These are phyloP conservation scores for Ditylenchus weischeri DNA, from an alignment of 2,888 invertebrate genomes.

Conservation along the genomic window DNA sequence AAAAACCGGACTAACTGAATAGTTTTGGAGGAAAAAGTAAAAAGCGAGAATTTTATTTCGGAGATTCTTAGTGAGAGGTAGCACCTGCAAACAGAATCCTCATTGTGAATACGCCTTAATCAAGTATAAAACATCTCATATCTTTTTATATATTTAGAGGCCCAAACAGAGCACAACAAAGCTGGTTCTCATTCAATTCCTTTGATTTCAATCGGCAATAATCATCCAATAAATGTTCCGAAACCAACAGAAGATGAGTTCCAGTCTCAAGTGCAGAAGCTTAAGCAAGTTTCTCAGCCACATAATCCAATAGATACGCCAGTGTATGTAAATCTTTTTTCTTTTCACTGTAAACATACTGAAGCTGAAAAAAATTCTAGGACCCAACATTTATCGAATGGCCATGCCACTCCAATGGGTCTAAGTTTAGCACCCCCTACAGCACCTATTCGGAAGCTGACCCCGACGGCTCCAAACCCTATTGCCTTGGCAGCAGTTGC, in stretches of 20 bases:
- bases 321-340: not conserved
- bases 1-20: no score
- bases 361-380: not conserved
- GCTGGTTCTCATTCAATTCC: not conserved
- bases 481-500: not conserved
- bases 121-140: no score
- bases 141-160: no score
- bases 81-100: no score
- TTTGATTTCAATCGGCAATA: not conserved
- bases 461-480: not conserved
- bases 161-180: constrained; percentile 7
- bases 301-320: no score
- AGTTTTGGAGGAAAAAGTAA: no score
- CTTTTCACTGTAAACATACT: not conserved
- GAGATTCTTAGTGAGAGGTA: no score
- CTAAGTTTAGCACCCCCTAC: not conserved
- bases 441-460: not conserved
- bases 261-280: constrained; percentile 2
- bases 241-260: not conserved
- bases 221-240: not conserved
- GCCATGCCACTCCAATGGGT: not conserved
- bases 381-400: not conserved
- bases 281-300: not conserved
- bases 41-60: no score
- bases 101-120: no score